Conservation (phyloP, 2,888 invertebrate genomes). For the Mythimna lalbum region DNA sequence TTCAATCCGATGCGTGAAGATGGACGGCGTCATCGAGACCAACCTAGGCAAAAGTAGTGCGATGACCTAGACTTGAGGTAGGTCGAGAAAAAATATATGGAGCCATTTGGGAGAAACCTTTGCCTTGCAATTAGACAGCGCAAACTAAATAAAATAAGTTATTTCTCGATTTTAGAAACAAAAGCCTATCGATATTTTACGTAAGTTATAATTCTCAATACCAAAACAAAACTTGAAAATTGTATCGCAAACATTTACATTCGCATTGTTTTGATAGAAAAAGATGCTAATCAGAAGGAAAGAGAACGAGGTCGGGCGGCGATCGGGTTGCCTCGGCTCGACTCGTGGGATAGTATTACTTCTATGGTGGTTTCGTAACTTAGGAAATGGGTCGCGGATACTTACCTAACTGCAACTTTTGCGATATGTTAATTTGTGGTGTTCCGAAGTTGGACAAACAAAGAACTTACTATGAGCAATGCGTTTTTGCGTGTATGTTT, state of each 20-base stretch:
- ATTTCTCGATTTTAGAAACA: background rate
- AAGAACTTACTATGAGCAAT: background rate
- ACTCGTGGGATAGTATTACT: slow-evolving; percentile 73
- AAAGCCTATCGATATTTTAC: slow-evolving; percentile 13
- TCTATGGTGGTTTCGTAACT: slow-evolving; percentile 72
- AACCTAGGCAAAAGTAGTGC: too few species aligned
- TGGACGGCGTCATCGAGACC: too few species aligned
- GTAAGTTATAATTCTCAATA: background rate
- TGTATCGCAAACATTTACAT: slow-evolving; percentile 56
- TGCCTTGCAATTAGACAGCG: too few species aligned
- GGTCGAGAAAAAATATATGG: too few species aligned
- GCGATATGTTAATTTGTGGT: slow-evolving; percentile 53
- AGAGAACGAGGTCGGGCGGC: slow-evolving; percentile 70
- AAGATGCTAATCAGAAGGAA: slow-evolving; percentile 74
- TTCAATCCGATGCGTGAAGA: too few species aligned
- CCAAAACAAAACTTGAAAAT: slow-evolving; percentile 41
- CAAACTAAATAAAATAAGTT: background rate
- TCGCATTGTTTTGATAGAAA: slow-evolving; percentile 62
- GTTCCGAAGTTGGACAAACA: slow-evolving; percentile 27
- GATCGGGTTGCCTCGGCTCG: slow-evolving; percentile 68
- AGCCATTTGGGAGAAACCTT: too few species aligned
- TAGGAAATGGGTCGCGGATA: slow-evolving; percentile 57
- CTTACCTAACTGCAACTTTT: slow-evolving; percentile 66
- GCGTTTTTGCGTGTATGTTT: background rate
- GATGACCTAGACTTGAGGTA: too few species aligned